These are phyloP conservation scores for Pteruthius melanotis DNA, from an alignment of 2,113 vertebrate species.

Conservation along the genomic window DNA sequence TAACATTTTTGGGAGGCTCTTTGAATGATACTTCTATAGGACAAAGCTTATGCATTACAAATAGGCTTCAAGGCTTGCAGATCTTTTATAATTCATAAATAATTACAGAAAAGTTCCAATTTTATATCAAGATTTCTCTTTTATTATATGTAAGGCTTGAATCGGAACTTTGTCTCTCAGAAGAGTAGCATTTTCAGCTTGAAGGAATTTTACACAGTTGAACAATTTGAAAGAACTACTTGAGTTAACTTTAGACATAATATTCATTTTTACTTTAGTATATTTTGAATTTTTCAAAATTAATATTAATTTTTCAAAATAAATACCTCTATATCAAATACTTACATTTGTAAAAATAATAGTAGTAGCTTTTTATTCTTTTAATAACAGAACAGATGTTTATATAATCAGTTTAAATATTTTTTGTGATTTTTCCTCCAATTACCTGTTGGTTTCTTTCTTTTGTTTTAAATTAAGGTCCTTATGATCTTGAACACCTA, in stretches of 20 bases:
- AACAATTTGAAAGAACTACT: neutral
- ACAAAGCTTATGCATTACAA: neutral
- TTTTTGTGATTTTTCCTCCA: neutral
- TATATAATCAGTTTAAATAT: neutral
- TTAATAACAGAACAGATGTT: neutral
- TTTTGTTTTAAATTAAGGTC: neutral
- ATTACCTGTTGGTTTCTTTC: neutral
- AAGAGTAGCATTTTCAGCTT: neutral
- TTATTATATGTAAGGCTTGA: neutral
- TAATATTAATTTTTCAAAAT: neutral
- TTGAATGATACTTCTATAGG: neutral
- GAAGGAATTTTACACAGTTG: neutral
- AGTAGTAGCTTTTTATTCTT: neutral
- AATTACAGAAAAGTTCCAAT: neutral
- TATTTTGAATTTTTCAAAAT: neutral
- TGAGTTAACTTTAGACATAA: neutral
- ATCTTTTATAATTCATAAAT: constrained; percentile 25
- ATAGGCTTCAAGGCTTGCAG: neutral
- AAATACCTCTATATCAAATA: neutral
- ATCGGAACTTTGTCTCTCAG: neutral
- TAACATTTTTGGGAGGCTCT: neutral
- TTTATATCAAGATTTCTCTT: neutral
- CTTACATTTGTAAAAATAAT: neutral
- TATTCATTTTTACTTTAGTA: neutral
- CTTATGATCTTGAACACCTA: neutral